Conservation (phyloP, 2,888 invertebrate genomes). For the Chirona hameri region DNA sequence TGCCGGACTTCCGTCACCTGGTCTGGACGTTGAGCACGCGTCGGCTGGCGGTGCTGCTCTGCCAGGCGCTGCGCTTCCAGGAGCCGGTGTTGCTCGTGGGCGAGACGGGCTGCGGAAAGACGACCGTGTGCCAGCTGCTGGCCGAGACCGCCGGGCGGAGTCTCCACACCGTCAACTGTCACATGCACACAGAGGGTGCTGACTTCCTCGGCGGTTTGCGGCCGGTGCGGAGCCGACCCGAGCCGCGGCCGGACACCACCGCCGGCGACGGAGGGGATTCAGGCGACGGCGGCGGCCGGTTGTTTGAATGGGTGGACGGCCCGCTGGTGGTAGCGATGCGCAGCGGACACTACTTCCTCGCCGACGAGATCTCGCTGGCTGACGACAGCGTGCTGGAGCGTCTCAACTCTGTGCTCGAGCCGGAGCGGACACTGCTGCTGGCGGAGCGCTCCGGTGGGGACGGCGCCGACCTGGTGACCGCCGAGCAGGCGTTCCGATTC, state of each 20-base stretch:
- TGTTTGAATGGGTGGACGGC: constrained; percentile 98
- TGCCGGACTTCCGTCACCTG: constrained; percentile 65
- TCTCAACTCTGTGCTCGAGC: constrained; percentile 90
- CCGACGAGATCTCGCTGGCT: constrained; percentile 98
- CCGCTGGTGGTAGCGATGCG: constrained; percentile 89
- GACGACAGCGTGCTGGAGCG: constrained; percentile 97
- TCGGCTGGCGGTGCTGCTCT: constrained; percentile 57
- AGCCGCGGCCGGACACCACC: neutral
- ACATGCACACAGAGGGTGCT: constrained; percentile 97
- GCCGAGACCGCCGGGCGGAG: constrained; percentile 64
- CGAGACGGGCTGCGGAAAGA: constrained; percentile 97
- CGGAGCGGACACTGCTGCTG: constrained; percentile 82
- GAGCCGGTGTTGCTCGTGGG: constrained; percentile 96
- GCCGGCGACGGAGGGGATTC: constrained; percentile 32
- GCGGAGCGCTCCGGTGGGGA: constrained; percentile 75
- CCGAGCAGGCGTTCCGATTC: constrained; percentile 73
- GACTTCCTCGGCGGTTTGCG: constrained; percentile 95
- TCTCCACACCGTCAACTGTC: constrained; percentile 87
- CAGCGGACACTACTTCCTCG: constrained; percentile 80
- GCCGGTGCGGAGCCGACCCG: constrained; percentile 61
- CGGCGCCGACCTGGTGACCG: constrained; percentile 57
- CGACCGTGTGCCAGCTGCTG: constrained; percentile 87
- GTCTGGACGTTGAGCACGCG: constrained; percentile 95
- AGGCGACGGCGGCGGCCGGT: constrained; percentile 47
- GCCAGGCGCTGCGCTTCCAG: constrained; percentile 76